A percentile compares a stretch with the other conserved stretches of the same genome.
Evolutionary conservation across 2,113 vertebrate genomes (phyloP).

Genomic region (Tetraodon nigroviridis): DNA sequence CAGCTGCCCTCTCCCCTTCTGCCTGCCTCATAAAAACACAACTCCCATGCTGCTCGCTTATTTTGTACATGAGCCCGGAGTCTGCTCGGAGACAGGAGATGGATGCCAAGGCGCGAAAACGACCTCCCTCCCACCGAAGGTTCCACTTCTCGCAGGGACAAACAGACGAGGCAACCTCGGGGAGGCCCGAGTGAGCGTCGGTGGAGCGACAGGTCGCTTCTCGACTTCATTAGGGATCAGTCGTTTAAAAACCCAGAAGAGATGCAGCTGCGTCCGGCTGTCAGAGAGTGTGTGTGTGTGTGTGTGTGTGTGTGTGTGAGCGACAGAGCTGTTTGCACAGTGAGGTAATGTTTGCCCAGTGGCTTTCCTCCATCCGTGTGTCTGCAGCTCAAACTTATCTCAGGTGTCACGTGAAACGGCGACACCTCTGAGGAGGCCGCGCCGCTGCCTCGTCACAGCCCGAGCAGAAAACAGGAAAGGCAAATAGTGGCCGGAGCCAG

Average conservation of each 20-base stretch:
- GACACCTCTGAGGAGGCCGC: too few relatives aligned
- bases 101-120: background rate
- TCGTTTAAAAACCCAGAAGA: too few relatives aligned
- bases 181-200: background rate
- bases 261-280: constrained; percentile 3
- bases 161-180: background rate
- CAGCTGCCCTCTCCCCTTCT: background rate
- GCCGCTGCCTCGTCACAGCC: too few relatives aligned
- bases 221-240: background rate
- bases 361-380: background rate
- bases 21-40: constrained; percentile 13
- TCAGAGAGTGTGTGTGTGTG: background rate
- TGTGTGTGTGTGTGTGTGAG: background rate
- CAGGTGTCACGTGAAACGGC: too few relatives aligned
- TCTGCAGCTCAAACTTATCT: background rate
- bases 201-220: background rate
- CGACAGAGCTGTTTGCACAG: constrained; percentile 13
- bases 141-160: background rate
- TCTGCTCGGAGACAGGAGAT: constrained; percentile 4
- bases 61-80: background rate
- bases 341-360: constrained; percentile 3
- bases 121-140: background rate
- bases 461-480: too few relatives aligned
- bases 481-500: too few relatives aligned
- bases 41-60: background rate